Percentiles rank a stretch among this genome's conserved stretches.
phyloP scores from a whole-genome alignment of 2,113 vertebrate genomes.

The Urocynchramus pylzowi region DNA sequence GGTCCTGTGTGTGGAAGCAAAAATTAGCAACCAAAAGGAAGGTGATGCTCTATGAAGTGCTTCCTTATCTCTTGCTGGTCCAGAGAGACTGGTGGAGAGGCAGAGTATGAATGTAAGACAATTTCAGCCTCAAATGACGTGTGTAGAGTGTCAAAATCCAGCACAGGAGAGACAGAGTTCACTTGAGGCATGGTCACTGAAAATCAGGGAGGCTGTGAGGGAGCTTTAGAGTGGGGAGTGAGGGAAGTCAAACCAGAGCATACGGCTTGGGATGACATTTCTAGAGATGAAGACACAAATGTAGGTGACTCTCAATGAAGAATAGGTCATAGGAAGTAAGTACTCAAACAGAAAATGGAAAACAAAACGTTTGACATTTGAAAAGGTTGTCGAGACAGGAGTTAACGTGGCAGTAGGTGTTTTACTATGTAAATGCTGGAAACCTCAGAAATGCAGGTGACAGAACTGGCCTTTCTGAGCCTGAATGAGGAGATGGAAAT shows the following conservation, averaged over 20 bases:
- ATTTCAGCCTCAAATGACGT: not conserved
- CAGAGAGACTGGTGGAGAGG: not conserved
- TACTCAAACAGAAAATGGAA: not conserved
- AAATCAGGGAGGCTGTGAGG: not conserved
- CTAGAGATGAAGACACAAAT: not conserved
- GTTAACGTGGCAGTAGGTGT: not conserved
- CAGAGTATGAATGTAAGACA: not conserved
- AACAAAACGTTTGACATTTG: not conserved
- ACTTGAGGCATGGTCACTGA: not conserved
- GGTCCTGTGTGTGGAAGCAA: not conserved
- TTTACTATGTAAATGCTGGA: not conserved
- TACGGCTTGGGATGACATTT: not conserved
- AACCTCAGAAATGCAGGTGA: not conserved
- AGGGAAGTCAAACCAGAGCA: not conserved
- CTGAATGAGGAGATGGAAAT: not conserved
- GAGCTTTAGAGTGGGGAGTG: not conserved
- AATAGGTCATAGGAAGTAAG: not conserved
- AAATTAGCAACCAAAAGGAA: not conserved
- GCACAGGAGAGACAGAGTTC: not conserved
- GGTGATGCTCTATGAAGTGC: not conserved
- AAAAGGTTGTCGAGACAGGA: not conserved
- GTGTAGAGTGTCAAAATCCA: not conserved
- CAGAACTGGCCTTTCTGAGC: not conserved
- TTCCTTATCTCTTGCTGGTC: not conserved
- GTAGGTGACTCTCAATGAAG: not conserved